phyloP scores from a whole-genome alignment of 2,888 invertebrate genomes.

The Galerucella nymphaeae region DNA sequence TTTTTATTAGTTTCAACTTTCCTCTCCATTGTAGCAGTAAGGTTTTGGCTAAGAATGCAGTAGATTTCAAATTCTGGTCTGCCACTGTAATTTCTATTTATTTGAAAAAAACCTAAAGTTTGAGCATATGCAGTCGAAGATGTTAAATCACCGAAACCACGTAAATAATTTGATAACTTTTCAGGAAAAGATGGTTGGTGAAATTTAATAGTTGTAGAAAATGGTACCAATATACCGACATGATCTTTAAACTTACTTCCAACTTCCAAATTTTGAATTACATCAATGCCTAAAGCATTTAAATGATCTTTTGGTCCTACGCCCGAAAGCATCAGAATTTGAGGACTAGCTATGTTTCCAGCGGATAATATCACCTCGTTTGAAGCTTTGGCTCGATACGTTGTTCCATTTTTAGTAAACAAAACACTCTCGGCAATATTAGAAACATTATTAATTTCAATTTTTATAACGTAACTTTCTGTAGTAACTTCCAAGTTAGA shows the following conservation, averaged over 20 bases:
- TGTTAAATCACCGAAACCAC: conserved; percentile 38
- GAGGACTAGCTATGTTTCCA: conserved; percentile 84
- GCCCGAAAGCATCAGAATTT: conserved; percentile 85
- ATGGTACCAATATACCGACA: conserved; percentile 75
- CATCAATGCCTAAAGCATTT: conserved; percentile 68
- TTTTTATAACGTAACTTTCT: conserved; percentile 72
- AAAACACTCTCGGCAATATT: conserved; percentile 73
- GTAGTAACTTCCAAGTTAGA: conserved; percentile 77
- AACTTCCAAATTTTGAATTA: conserved; percentile 75
- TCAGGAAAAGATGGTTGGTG: conserved; percentile 49
- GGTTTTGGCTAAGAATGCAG: background rate
- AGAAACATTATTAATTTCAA: conserved; percentile 70
- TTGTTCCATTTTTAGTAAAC: conserved; percentile 67
- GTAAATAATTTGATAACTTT: conserved; percentile 67
- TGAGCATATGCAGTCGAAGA: background rate
- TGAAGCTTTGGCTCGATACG: conserved; percentile 68
- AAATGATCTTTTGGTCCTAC: conserved; percentile 75
- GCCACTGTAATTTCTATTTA: background rate
- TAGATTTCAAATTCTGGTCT: conserved; percentile 22
- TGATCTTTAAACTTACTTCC: conserved; percentile 84
- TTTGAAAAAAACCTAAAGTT: conserved; percentile 24
- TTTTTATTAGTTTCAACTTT: conserved; percentile 46
- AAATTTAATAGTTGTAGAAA: conserved; percentile 72
- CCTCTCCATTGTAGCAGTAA: background rate
- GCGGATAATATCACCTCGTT: conserved; percentile 84